These are phyloP conservation scores for Loriculus beryllinus DNA, from an alignment of 2,797 vertebrate genomes.

Conservation along the genomic window DNA sequence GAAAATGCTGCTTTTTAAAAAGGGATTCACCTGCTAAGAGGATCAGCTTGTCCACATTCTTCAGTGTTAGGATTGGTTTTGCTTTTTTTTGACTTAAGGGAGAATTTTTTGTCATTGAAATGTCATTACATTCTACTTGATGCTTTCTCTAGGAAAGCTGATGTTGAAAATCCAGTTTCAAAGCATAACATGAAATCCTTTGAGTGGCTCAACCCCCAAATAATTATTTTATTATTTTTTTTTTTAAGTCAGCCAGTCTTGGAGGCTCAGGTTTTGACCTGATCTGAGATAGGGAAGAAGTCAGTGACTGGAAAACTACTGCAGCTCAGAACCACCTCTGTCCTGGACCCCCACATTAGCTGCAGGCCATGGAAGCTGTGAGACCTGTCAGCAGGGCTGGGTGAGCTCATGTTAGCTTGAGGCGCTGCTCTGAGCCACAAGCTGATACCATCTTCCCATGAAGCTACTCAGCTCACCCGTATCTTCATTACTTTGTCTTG, in stretches of 20 bases:
- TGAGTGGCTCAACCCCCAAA: background rate
- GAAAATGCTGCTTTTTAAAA: background rate
- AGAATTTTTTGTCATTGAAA: background rate
- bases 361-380: background rate
- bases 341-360: rapidly evolving
- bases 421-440: background rate
- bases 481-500: background rate
- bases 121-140: background rate
- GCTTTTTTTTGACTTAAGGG: background rate
- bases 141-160: background rate
- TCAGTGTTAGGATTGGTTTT: background rate
- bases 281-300: background rate
- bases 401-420: rapidly evolving
- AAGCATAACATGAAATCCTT: background rate
- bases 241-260: background rate
- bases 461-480: background rate
- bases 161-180: background rate
- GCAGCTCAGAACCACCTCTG: background rate
- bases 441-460: background rate
- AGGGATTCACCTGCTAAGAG: background rate
- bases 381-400: rapidly evolving
- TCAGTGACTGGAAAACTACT: background rate
- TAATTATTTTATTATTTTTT: background rate
- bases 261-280: background rate
- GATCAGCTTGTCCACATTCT: background rate